These are phyloP conservation scores for Crypturellus tataupa DNA, from an alignment of 2,797 vertebrate genomes.

Conservation along the genomic window DNA sequence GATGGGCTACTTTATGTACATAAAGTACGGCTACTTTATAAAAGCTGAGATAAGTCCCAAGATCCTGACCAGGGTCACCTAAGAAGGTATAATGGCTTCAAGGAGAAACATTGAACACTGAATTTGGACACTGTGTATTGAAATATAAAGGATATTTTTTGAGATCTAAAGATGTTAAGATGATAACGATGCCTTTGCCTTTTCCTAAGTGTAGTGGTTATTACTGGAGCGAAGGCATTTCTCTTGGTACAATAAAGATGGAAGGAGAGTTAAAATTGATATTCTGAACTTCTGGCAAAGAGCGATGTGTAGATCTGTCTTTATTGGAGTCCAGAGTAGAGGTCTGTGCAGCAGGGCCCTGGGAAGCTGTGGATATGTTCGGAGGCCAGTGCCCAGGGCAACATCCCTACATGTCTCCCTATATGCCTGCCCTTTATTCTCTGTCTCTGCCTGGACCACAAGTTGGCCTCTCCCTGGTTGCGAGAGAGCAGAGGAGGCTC, in stretches of 20 bases:
- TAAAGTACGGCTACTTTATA: neutral
- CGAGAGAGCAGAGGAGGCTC: neutral
- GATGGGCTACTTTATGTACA: neutral
- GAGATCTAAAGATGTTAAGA: neutral
- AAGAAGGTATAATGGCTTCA: neutral
- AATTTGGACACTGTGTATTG: neutral
- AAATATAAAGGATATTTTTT: neutral
- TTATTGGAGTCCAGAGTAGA: neutral
- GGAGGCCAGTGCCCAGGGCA: neutral
- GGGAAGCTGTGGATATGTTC: neutral
- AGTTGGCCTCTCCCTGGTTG: neutral
- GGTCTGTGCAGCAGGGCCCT: rapidly evolving
- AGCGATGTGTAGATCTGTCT: neutral
- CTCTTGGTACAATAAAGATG: neutral
- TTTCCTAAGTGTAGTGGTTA: neutral
- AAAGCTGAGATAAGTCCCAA: neutral
- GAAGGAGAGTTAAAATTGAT: neutral
- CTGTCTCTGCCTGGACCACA: neutral
- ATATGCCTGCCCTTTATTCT: neutral
- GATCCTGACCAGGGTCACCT: neutral
- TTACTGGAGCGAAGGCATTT: neutral
- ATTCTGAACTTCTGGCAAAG: neutral
- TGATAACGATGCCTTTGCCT: neutral
- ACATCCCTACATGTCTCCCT: too few species aligned
- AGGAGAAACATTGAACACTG: neutral